phyloP scores from a whole-genome alignment of 2,888 invertebrate genomes.

The Thera britannica region DNA sequence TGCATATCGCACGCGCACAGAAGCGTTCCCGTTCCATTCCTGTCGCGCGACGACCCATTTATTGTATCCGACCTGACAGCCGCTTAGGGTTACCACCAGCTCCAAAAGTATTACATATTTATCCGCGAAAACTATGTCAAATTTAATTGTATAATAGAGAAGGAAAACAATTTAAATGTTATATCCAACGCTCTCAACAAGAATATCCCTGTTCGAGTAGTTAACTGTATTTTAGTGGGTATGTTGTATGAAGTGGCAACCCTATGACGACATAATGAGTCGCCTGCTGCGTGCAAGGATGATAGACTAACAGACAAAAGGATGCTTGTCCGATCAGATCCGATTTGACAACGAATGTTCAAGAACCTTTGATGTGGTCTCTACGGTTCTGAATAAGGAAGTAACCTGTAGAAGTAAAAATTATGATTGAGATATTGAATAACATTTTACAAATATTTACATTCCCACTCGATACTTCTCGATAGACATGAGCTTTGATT shows the following conservation, averaged over 20 bases:
- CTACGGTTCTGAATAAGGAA: constrained; percentile 14
- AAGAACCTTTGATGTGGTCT: constrained; percentile 23
- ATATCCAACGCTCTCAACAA: background rate
- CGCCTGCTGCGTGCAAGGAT: constrained; percentile 27
- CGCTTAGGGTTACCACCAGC: constrained; percentile 29
- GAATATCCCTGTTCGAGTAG: background rate
- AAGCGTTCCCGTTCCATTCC: constrained; percentile 58
- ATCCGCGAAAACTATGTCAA: background rate
- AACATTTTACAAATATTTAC: background rate
- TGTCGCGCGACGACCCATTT: constrained; percentile 59
- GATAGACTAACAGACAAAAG: constrained; percentile 27
- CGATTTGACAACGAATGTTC: constrained; percentile 32
- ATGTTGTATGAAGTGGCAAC: constrained; percentile 9
- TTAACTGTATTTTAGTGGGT: background rate
- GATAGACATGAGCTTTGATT: background rate
- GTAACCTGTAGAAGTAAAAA: constrained; percentile 10
- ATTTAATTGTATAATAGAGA: background rate
- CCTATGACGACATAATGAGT: constrained; percentile 24
- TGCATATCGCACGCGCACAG: constrained; percentile 51
- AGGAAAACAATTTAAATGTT: background rate
- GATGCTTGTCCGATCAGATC: constrained; percentile 29
- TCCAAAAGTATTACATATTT: background rate
- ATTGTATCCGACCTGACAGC: constrained; percentile 55
- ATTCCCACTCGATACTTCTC: background rate
- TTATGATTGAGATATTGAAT: background rate